Evolutionary conservation across 1,140 invertebrate species (phyloP).

Genomic region (Magallana ariakensis): DNA sequence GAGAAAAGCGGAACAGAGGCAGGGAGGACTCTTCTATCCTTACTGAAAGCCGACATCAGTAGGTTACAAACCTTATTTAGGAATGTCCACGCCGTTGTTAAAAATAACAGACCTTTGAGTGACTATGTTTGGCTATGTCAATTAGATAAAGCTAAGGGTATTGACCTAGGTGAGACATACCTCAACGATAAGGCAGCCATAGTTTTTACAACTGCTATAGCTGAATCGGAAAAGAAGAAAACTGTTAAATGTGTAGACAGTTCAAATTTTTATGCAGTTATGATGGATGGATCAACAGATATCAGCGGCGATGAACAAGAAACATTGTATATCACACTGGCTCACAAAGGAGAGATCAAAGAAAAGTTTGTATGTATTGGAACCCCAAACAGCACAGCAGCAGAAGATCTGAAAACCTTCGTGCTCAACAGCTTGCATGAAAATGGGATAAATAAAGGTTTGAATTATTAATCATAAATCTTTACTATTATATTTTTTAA

Average conservation of each 20-base stretch:
- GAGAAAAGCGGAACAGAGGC: background rate
- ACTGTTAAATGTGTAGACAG: background rate
- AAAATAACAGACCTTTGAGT: slow-evolving; percentile 39
- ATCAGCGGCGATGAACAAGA: slow-evolving; percentile 57
- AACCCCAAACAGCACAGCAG: slow-evolving; percentile 42
- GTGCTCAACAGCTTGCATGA: slow-evolving; percentile 34
- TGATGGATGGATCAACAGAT: no score
- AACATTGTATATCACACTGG: slow-evolving; percentile 42
- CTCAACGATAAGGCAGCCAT: background rate
- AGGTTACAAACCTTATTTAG: slow-evolving; percentile 5
- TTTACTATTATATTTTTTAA: background rate
- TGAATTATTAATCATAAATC: background rate
- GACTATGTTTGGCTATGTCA: slow-evolving; percentile 47
- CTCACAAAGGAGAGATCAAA: slow-evolving; percentile 18
- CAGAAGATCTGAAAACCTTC: slow-evolving; percentile 42
- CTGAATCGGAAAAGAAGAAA: slow-evolving; percentile 15
- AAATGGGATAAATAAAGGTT: slow-evolving; percentile 11
- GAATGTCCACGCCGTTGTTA: slow-evolving; percentile 41
- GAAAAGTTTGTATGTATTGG: slow-evolving; percentile 52
- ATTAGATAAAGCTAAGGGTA: slow-evolving; percentile 43
- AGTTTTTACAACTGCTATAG: slow-evolving; percentile 6
- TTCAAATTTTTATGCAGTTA: slow-evolving; percentile 52
- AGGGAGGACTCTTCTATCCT: background rate
- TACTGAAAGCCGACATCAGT: background rate
- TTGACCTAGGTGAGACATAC: background rate